Evolutionary conservation across 2,797 vertebrate species (phyloP).

Genomic region (Alcedo atthis): DNA sequence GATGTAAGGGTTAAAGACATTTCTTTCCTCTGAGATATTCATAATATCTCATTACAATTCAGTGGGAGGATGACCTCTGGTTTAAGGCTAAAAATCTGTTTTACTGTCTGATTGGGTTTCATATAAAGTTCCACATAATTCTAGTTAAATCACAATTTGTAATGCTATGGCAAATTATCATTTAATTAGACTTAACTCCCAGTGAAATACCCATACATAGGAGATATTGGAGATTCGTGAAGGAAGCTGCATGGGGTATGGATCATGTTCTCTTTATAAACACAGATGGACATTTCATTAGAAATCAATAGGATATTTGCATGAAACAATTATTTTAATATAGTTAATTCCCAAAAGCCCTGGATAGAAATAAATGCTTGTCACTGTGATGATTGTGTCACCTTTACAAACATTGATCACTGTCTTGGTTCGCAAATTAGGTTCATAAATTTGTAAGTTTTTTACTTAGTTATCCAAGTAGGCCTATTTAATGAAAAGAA

Average conservation of each 20-base stretch:
- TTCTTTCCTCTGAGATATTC: not conserved
- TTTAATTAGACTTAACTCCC: constrained; percentile 51
- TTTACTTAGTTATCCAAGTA: not conserved
- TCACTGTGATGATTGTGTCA: not conserved
- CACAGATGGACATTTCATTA: constrained; percentile 63
- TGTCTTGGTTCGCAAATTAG: not conserved
- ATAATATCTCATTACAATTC: constrained; percentile 49
- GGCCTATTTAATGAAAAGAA: not conserved
- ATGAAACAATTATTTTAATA: constrained; percentile 63
- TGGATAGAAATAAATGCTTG: not conserved
- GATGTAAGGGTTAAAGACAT: constrained; percentile 31
- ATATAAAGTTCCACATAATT: constrained; percentile 37
- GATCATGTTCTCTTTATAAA: constrained; percentile 52
- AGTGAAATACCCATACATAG: constrained; percentile 14
- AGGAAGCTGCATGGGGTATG: not conserved
- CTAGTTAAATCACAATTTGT: constrained; percentile 61
- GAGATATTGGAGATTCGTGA: constrained; percentile 41
- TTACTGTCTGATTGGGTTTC: constrained; percentile 58
- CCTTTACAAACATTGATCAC: not conserved
- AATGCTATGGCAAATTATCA: constrained; percentile 61
- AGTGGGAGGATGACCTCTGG: constrained; percentile 33
- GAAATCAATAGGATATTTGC: constrained; percentile 45
- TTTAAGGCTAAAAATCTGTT: constrained; percentile 62
- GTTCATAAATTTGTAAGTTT: not conserved
- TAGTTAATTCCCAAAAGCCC: constrained; percentile 30